Percentiles rank a stretch among this genome's conserved stretches.
These are phyloP conservation scores for Dysmachus trigonus DNA, from an alignment of 2,888 invertebrate genomes.

Conservation along the genomic window DNA sequence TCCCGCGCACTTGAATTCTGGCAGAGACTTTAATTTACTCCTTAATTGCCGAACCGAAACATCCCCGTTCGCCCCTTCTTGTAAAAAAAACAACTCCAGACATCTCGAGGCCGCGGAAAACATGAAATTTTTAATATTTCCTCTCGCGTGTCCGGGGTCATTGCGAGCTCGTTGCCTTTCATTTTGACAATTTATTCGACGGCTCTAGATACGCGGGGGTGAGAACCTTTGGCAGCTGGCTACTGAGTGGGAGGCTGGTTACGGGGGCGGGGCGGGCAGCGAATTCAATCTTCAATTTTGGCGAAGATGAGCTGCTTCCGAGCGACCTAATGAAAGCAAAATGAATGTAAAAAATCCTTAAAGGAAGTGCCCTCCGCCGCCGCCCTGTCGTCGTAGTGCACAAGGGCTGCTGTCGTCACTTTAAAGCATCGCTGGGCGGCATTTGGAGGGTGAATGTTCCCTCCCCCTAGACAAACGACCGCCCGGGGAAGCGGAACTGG, in stretches of 20 bases:
- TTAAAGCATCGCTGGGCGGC: background rate
- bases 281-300: background rate
- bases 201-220: background rate
- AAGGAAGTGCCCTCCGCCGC: background rate
- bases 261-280: background rate
- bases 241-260: background rate
- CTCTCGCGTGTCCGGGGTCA: background rate
- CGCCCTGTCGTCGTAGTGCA: background rate
- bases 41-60: background rate
- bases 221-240: background rate
- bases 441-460: background rate
- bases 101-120: background rate
- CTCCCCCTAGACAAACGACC: background rate
- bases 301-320: background rate
- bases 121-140: background rate
- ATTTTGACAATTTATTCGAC: background rate
- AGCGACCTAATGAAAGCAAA: background rate
- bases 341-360: background rate
- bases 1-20: background rate
- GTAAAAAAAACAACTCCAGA: background rate
- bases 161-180: background rate
- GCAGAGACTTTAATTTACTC: conserved; percentile 12
- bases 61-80: no score
- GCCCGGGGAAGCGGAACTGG: background rate
- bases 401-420: background rate